Percentiles rank a stretch among this genome's conserved stretches.
Evolutionary conservation across 2,113 vertebrate genomes (phyloP).

Genomic region (Percina caprodes): DNA sequence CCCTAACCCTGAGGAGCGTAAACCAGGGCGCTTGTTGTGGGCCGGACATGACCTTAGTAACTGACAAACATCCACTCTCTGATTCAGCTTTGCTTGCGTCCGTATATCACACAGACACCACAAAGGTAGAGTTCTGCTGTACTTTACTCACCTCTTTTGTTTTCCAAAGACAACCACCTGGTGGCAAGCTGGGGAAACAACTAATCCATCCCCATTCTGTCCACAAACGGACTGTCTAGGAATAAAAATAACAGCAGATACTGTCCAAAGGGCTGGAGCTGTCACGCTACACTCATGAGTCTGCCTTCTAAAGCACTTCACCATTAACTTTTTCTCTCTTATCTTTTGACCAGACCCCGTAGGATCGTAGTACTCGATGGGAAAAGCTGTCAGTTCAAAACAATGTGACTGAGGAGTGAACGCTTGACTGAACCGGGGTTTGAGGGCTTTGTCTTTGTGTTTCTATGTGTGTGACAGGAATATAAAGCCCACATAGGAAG

Average conservation of each 20-base stretch:
- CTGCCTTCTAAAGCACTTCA: slow-evolving; percentile 31
- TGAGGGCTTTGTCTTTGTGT: slow-evolving; percentile 56
- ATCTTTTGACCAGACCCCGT: slow-evolving; percentile 44
- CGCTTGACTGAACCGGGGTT: slow-evolving; percentile 68
- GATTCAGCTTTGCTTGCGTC: slow-evolving; percentile 16
- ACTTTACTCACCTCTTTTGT: slow-evolving; percentile 65
- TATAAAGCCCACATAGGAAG: slow-evolving; percentile 60
- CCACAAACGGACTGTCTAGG: slow-evolving; percentile 56
- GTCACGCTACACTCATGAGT: slow-evolving; percentile 24
- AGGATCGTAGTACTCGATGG: slow-evolving; percentile 40
- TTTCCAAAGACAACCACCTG: slow-evolving; percentile 83
- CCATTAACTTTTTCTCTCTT: slow-evolving; percentile 40
- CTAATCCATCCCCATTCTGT: slow-evolving; percentile 59
- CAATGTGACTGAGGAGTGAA: slow-evolving; percentile 73
- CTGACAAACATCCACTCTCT: slow-evolving; percentile 40
- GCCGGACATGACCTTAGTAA: neutral
- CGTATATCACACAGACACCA: slow-evolving; percentile 12
- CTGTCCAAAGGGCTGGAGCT: slow-evolving; percentile 32
- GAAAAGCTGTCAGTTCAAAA: slow-evolving; percentile 74
- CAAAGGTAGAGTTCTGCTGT: slow-evolving; percentile 36
- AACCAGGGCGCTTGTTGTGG: slow-evolving; percentile 26
- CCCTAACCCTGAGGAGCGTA: slow-evolving; percentile 42
- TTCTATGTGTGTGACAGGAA: slow-evolving; percentile 67
- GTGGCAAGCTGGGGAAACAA: slow-evolving; percentile 74
- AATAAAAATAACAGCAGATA: slow-evolving; percentile 60